Evolutionary conservation across 2,113 vertebrate genomes (phyloP), one percentile per base, ranked within the genome.

Genomic region (Saimiri boliviensis): DNA sequence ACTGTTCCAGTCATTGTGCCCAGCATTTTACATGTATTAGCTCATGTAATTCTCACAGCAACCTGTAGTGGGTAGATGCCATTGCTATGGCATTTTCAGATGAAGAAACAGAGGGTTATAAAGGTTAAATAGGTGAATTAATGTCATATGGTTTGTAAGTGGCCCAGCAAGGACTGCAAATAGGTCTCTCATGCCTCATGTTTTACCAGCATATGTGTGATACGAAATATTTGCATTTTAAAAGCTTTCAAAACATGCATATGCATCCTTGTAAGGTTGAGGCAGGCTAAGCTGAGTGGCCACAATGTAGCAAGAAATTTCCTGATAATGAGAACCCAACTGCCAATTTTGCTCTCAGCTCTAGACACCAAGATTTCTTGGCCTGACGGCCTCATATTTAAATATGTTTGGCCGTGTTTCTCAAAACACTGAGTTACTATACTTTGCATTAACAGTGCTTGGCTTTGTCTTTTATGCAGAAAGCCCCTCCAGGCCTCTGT

Each of bases 401-500:
- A 96, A 98, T 98, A 97, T 96, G 94, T 93, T 97, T 97, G 86
- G 90, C 98, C 84, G 35, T 97, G 89, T 98, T 98, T 98, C 89
- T 95, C 96, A 98, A 98, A 96, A 97, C 92, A 93, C 95, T 93
- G 93, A 91, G 97, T 91, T 96, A 95, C 94, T 98, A 93, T 98
- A 96, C 97, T 98, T 97, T 93, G 81, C 45, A 94, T 98, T 97
- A 98, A 98, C 97, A 98, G 91, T 97, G 97, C 91, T 97, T 97
- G 95, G 97, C 97, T 98, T 98, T 98, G 97, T 98, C 94, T 98
- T 98, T 97, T 96, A 96, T 97, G 90, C 88, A 98, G 98, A 97
- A 97, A 98, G 83, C 90, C 98, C 97, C 98, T 98, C 98, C 97
- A 97, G 97, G 98, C 86, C 98, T 98, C 97, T 97, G 93, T 98